Conservation (phyloP, 2,888 invertebrate species). For the Meghimatium bilineatum region DNA sequence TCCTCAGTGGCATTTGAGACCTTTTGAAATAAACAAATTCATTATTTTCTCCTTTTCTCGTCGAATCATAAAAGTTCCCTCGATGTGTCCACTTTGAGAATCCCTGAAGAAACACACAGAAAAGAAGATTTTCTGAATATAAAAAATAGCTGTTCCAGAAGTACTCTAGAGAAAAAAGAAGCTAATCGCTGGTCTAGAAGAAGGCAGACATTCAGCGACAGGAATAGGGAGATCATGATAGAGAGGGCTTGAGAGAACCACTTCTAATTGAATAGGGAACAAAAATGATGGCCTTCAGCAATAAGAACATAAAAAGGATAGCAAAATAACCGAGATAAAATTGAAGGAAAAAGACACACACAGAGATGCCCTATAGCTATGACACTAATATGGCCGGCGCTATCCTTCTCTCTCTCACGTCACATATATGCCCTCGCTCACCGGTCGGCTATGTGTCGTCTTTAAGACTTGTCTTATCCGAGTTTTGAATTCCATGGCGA, state of each 20-base stretch:
- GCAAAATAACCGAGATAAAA: not conserved
- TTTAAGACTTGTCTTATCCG: no score
- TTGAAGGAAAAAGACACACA: not conserved
- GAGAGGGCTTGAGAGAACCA: not conserved
- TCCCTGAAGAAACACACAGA: not conserved
- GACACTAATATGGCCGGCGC: not conserved
- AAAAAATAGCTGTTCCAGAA: not conserved
- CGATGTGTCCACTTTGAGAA: not conserved
- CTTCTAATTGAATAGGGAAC: not conserved
- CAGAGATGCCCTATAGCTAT: not conserved
- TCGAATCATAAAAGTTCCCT: not conserved
- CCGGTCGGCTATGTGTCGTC: no score
- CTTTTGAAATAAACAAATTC: no score
- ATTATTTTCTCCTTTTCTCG: no score
- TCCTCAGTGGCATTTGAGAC: no score
- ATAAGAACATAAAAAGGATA: not conserved
- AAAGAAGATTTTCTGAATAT: not conserved
- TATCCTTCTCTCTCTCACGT: not conserved
- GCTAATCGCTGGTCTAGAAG: not conserved
- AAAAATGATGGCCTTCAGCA: not conserved
- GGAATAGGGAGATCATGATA: conserved; percentile 4
- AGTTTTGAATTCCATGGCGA: no score
- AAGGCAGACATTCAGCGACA: not conserved
- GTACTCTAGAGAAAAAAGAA: not conserved
- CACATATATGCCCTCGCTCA: no score